Percentiles rank a stretch among this genome's conserved stretches.
Evolutionary conservation across 2,113 vertebrate genomes (phyloP).

Genomic region (Trachemys scripta): DNA sequence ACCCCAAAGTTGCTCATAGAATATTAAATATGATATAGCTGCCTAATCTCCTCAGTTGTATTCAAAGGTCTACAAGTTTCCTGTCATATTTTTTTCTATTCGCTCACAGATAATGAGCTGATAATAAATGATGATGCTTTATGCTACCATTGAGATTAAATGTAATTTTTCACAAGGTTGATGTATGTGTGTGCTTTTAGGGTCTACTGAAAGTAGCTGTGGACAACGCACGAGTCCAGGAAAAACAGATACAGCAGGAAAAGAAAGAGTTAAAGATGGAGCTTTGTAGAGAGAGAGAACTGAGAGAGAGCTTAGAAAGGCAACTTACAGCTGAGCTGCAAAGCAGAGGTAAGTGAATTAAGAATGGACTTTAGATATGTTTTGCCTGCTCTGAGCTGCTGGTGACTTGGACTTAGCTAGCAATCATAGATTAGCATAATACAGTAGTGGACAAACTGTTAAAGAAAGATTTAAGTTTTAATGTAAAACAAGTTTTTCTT

Average conservation of each 20-base stretch:
- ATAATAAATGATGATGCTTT: neutral
- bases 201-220: slow-evolving; percentile 93
- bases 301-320: slow-evolving; percentile 90
- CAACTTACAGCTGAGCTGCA: slow-evolving; percentile 92
- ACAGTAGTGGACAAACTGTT: slow-evolving; percentile 12
- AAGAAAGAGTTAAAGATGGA: slow-evolving; percentile 92
- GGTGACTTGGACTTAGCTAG: neutral
- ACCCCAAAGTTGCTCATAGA: neutral
- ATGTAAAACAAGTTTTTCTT: neutral
- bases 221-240: slow-evolving; percentile 90
- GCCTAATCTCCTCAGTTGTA: neutral
- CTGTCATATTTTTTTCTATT: neutral
- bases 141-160: neutral
- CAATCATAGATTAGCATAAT: neutral
- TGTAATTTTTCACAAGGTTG: neutral
- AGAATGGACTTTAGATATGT: slow-evolving; percentile 27
- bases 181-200: slow-evolving; percentile 73
- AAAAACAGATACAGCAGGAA: slow-evolving; percentile 92
- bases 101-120: neutral
- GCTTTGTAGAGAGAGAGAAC: slow-evolving; percentile 88
- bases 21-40: neutral
- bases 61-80: neutral
- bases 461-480: slow-evolving; percentile 32
- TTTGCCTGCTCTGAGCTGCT: neutral
- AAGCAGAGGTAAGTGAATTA: slow-evolving; percentile 85